A percentile compares a stretch with the other conserved stretches of the same genome.
Evolutionary conservation across 2,888 invertebrate species (phyloP).

Genomic region (Drosophila affinis): DNA sequence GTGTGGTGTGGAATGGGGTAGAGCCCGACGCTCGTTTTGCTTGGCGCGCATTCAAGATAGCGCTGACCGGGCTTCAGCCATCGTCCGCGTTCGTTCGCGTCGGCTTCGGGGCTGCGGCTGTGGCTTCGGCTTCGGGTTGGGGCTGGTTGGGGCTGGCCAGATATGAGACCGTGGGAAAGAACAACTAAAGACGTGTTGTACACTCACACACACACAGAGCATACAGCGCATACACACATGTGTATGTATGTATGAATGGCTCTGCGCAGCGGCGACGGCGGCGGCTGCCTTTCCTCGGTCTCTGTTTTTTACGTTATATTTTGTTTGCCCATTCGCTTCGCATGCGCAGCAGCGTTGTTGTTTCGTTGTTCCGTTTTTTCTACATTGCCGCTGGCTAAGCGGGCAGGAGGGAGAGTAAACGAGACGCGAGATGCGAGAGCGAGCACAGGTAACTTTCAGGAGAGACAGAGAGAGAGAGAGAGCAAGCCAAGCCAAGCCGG

Average conservation of each 20-base stretch:
- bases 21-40: slow-evolving; percentile 54
- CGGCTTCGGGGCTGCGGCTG: slow-evolving; percentile 36
- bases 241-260: slow-evolving; percentile 31
- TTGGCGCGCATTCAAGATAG: slow-evolving; percentile 66
- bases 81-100: slow-evolving; percentile 44
- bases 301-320: slow-evolving; percentile 64
- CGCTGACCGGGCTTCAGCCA: slow-evolving; percentile 42
- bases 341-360: slow-evolving; percentile 58
- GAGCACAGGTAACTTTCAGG: slow-evolving; percentile 44
- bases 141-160: slow-evolving; percentile 72
- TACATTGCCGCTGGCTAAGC: slow-evolving; percentile 28
- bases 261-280: slow-evolving; percentile 46
- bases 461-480: slow-evolving; percentile 13
- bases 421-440: slow-evolving; percentile 6
- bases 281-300: slow-evolving; percentile 49
- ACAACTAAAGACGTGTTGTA: slow-evolving; percentile 81
- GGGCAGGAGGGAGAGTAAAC: not conserved
- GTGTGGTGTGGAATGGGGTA: slow-evolving; percentile 17
- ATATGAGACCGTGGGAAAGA: slow-evolving; percentile 84
- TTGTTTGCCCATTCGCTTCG: slow-evolving; percentile 74
- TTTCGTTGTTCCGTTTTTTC: slow-evolving; percentile 44
- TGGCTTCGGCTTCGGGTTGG: slow-evolving; percentile 23
- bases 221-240: slow-evolving; percentile 17
- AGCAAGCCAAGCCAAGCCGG: slow-evolving; percentile 7
- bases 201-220: slow-evolving; percentile 47